phyloP scores from a whole-genome alignment of 2,113 vertebrate genomes.

The Pseudois nayaur region DNA sequence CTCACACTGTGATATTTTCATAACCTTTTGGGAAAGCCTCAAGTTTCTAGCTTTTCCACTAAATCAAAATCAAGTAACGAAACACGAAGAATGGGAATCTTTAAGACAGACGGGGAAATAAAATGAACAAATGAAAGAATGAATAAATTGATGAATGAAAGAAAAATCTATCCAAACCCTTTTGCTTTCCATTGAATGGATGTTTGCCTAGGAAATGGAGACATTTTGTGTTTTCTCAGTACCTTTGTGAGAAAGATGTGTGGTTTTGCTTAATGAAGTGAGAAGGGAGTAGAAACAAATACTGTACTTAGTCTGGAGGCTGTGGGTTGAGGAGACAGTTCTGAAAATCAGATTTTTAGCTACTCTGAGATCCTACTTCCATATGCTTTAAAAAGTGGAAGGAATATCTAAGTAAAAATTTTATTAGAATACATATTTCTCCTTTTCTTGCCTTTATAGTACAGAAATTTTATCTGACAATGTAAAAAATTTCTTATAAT shows the following conservation, averaged over 20 bases:
- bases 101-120: neutral
- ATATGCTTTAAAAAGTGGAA: neutral
- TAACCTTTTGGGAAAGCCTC: neutral
- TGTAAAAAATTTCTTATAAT: neutral
- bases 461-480: neutral
- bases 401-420: neutral
- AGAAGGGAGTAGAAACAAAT: neutral
- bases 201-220: neutral
- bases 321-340: neutral
- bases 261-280: neutral
- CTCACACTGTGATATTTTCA: neutral
- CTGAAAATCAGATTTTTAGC: neutral
- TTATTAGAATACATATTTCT: neutral
- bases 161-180: neutral
- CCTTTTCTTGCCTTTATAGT: neutral
- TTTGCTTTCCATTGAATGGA: neutral
- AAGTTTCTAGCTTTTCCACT: neutral
- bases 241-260: neutral
- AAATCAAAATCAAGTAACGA: neutral
- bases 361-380: neutral
- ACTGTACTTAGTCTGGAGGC: neutral
- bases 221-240: neutral
- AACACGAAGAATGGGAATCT: neutral
- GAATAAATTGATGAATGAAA: neutral
- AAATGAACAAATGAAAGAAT: neutral